Evolutionary conservation across 2,113 vertebrate genomes (phyloP), one percentile per base, ranked within the genome.

Genomic region (Ellobius talpinus): DNA sequence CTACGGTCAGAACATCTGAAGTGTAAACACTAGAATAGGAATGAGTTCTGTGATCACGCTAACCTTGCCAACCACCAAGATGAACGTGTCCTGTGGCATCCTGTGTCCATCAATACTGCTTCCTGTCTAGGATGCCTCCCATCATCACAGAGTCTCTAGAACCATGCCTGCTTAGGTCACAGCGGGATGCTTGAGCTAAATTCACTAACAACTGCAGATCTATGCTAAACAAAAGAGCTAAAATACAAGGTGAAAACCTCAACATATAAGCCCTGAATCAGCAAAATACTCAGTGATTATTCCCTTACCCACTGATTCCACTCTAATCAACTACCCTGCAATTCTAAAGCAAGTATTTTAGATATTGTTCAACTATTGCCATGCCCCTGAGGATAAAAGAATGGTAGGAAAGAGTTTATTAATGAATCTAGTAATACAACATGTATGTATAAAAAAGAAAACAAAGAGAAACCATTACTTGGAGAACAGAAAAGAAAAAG

Each of bases 401-500:
- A 74, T 65, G 5, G 0, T 2, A 2, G 61, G 16, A 29, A 21
- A 11, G 1, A 8, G 21, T 63, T 31, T 0, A 61, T 0, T 17
- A 68, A 70, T 70, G 13, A 65, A 77, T 73, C 42, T 23, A 63
- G 31, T 94, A 87, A 68, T 87, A 79, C 9, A 52, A 52, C n/a
- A 58, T 17, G 21, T 66, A 21, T 26, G 66, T 87, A 63, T 72
- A 23, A 24, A 78, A 81, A 33, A 7, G 4, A 42, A 42, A 39
- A 65, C 6, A 89, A 42, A 31, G 21, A 4, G 26, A 78, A 55
- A 91, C 45, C 23, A 45, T 47, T 85, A 93, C 17, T 26, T 82
- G 39, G 19, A 7, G 6, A 72, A 52, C 7, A 24, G 16, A 87
- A 90, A n/a, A 94, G 36, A 33, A 81, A 82, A 73, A 65, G 42